Evolutionary conservation across 2,888 invertebrate species (phyloP), one percentile per base, ranked within the genome.

Genomic region (Ptychoptera albimana): DNA sequence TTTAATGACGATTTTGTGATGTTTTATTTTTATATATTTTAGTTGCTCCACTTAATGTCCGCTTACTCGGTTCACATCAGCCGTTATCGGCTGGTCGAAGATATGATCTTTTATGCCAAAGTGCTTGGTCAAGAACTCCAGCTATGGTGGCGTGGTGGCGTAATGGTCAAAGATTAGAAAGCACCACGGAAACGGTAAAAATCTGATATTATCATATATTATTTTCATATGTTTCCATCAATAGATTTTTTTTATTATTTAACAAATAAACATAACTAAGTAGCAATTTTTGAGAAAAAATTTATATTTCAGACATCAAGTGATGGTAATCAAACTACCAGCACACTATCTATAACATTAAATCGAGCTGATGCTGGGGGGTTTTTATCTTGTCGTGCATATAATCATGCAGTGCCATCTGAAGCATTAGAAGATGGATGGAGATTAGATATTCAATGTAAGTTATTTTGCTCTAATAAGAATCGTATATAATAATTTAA

Each of bases 61-160:
- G 80, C 60, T 81, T 91, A 55, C 68, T 82, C 50, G 83, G 83
- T 42, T 79, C 85, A 31, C 82, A 83, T 63, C 84, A 86, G 62
- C 84, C 88, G 1, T 67, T 91, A 50, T 87, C 88, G 48, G 86
- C 88, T 5, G 84, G 83, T 50, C 75, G 86, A 60, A 74, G 81
- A 60, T 88, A 88, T 67, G 86, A 88, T 63, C 74, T 91, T 15
- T 73, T 86, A 47, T 92, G 91, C 63, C 81, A 82, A 60, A 84
- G 87, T 56, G 82, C 86, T 48, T 91, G 91, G 37, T 89, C 91
- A 3, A 69, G 89, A 55, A 89, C 91, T 2, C 85, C 88, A 1
- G 89, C 91, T 2, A 79, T 77, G 52, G 82, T 91, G 55, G 87
- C 86, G 31, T 91, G 91, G 91, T 86, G 86, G 84, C 80, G 81